Percentiles rank a stretch among this genome's conserved stretches.
phyloP scores from a whole-genome alignment of 35 echinoderm and acorn worm species.

The Apostichopus californicus region DNA sequence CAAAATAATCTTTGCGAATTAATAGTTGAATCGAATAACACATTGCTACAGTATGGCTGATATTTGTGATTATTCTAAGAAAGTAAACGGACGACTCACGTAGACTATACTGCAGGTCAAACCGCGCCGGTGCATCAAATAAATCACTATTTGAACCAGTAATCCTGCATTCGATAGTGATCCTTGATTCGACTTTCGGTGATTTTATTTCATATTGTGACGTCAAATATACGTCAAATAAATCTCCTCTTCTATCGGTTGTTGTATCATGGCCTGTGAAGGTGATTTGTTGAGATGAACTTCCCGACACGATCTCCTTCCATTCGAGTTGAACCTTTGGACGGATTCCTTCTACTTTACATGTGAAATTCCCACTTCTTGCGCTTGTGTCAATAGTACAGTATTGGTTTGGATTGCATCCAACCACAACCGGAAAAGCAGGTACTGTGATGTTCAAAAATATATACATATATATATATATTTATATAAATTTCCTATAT shows the following conservation, averaged over 20 bases:
- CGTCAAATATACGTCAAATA: conserved; percentile 20
- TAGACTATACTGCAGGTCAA: conserved; percentile 8
- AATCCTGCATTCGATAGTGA: not conserved
- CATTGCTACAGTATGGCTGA: too few relatives aligned
- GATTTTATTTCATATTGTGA: conserved; percentile 2
- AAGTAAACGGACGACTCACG: not conserved
- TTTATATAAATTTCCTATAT: too few relatives aligned
- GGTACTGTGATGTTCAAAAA: not conserved
- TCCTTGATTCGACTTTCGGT: not conserved
- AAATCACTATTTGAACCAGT: not conserved
- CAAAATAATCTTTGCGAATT: too few relatives aligned
- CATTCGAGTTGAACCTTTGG: not conserved
- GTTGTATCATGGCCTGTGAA: not conserved
- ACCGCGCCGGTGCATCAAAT: not conserved
- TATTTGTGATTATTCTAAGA: not conserved
- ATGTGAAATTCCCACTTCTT: conserved; percentile 4
- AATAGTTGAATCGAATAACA: not conserved
- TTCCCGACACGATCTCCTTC: not conserved
- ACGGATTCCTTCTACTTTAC: not conserved
- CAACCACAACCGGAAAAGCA: not conserved
- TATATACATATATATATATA: too few relatives aligned
- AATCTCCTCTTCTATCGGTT: not conserved
- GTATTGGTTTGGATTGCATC: conserved; percentile 17
- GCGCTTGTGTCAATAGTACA: not conserved
- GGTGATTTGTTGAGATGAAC: not conserved